A percentile compares a stretch with the other conserved stretches of the same genome.
These are phyloP conservation scores for Musca vetustissima DNA, from an alignment of 1,140 invertebrate genomes.

Conservation along the genomic window DNA sequence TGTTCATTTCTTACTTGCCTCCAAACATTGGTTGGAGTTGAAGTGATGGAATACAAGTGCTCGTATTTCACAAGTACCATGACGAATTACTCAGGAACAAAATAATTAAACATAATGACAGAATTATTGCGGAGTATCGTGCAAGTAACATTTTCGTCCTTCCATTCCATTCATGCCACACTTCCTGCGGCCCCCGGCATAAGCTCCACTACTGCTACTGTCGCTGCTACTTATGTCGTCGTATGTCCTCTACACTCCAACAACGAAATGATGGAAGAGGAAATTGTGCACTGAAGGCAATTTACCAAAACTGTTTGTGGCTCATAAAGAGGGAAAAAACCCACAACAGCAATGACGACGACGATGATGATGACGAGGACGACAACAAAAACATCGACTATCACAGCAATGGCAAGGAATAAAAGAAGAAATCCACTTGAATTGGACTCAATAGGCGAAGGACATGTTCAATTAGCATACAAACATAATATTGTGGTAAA, in stretches of 20 bases:
- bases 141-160: constrained; percentile 11
- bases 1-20: neutral
- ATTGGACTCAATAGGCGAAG: neutral
- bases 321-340: constrained; percentile 3
- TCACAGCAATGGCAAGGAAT: too few relatives aligned
- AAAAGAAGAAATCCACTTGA: neutral
- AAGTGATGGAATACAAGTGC: neutral
- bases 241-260: too few relatives aligned
- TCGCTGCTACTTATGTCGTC: too few relatives aligned
- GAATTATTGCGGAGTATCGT: constrained; percentile 36
- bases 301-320: constrained; percentile 17
- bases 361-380: too few relatives aligned
- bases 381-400: too few relatives aligned
- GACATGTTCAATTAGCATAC: constrained; percentile 12
- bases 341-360: too few relatives aligned
- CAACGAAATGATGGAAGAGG: constrained; percentile 19
- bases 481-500: neutral
- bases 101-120: constrained; percentile 56
- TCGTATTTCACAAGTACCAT: constrained; percentile 30
- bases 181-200: neutral
- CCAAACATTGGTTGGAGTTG: neutral
- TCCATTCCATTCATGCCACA: neutral
- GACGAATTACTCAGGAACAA: constrained; percentile 51
- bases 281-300: constrained; percentile 20
- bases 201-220: too few relatives aligned